Evolutionary conservation across 2,797 vertebrate genomes (phyloP), one percentile per base, ranked within the genome.

Genomic region (Diceros bicornis): DNA sequence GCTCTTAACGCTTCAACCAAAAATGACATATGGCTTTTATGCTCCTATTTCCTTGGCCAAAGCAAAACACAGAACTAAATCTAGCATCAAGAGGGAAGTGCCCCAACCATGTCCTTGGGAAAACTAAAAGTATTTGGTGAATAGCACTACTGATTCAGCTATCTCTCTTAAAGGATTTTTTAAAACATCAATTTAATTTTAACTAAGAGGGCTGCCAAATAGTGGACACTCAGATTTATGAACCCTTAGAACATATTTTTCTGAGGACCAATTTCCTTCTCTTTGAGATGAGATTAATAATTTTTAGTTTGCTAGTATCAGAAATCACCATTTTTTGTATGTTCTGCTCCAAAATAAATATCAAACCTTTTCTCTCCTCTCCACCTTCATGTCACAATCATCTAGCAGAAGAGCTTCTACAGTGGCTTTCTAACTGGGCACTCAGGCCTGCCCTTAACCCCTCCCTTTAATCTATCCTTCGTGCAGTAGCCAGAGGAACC

Each of bases 241-340:
- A 84, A 47, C 0, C 1, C 29, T 64, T 77, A 62, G n/a, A 44
- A 37, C 47, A 29, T 50, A 44, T 23, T 57, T 84, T 83, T 55
- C 25, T 78, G 41, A 72, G 23, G 29, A 66, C 32, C 23, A 20
- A 41, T 92, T 84, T 78, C 47, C 34, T 64, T 77, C 64, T 91
- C 16, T 75, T 87, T 92, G 89, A 79, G n/a, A 85, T 78, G 27
- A 64, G 57, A 55, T 75, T 34, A 75, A 61, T 92, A 69, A 47
- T 57, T 77, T 23, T 83, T 50, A 62, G 27, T 77, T 84, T 72
- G 25, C 34, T 71, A 64, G 41, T 87, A n/a, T 89, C 34, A 88
- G 69, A 93, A 75, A 47, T 44, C 13, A 55, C 20, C 16, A 50
- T 11, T 83, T 84, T 94, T 50, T 82, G 1, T 25, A 69, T 37